Evolutionary conservation across 2,888 invertebrate genomes (phyloP), one percentile per base, ranked within the genome.

Genomic region (Eupithecia inturbata): DNA sequence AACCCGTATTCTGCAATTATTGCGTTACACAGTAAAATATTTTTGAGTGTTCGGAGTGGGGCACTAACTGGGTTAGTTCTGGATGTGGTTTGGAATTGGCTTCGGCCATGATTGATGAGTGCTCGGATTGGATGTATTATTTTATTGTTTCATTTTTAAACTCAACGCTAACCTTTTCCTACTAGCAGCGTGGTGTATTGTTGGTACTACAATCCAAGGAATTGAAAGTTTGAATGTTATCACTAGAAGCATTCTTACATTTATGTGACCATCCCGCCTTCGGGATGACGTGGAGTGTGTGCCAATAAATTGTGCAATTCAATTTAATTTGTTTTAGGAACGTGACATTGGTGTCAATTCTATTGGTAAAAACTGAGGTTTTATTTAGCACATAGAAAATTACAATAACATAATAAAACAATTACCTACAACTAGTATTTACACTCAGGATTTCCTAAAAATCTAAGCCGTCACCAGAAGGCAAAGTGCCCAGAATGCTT

Each of bases 1-100:
- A 26, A 12, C 57, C 1, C 26, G 57, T 26, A 57, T 57, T 26
- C 26, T 57, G 57, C 26, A 12, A 12, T 89, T 88, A 89, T 89
- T 89, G 87, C 82, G 86, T 89, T 89, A 85, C 83, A 83, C 83
- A 81, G 81, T 86, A 83, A 87, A 85, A 87, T 86, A 87, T 86
- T 88, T 88, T 88, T 88, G 87, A 87, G 87, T 88, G 85, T 82
- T 83, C 82, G 80, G 81, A 84, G 85, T 84, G 82, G 83, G 81
- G 81, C 79, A 64, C 81, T 84, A 82, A 87, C 82, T 79, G 60
- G 73, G 71, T 80, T 80, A 68, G 64, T 67, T 72, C 70, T 19
- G 60, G 66, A 49, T 72, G 60, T 71, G 63, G 33, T 63, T 70
- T 73, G 53, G 9, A 76, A 66, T 72, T 74, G 68, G 64, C 64